Evolutionary conservation across 2,797 vertebrate species (phyloP).

Genomic region (Pangasius mekongensis): DNA sequence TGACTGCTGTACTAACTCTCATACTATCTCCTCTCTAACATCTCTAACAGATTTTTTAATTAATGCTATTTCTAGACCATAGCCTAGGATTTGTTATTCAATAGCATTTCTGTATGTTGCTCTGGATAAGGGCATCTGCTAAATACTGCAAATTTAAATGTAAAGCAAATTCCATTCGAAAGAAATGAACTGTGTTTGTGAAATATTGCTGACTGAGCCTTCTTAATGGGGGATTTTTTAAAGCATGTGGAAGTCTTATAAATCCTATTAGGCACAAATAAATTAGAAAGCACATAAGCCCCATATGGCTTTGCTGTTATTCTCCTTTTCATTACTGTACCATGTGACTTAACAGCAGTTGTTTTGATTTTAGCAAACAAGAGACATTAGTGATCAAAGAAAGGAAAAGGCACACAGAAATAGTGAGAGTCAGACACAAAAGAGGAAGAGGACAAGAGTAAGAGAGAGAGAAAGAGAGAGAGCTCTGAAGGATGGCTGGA

Average conservation of each 20-base stretch:
- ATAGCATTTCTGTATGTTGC: not conserved
- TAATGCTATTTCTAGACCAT: not conserved
- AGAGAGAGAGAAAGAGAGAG: not conserved
- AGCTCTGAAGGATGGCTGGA: not conserved
- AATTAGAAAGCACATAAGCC: slow-evolving; percentile 43
- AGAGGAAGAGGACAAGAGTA: not conserved
- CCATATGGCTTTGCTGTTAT: slow-evolving; percentile 32
- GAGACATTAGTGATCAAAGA: slow-evolving; percentile 23
- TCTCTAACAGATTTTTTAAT: slow-evolving; percentile 1
- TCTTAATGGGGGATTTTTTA: not conserved
- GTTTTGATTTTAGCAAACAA: slow-evolving; percentile 33
- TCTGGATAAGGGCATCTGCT: not conserved
- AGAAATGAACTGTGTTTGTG: not conserved
- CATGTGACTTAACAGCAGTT: slow-evolving; percentile 35
- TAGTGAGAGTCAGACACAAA: slow-evolving; percentile 10
- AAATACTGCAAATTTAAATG: not conserved
- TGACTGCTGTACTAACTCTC: not conserved
- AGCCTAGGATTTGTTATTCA: not conserved
- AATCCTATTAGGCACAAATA: slow-evolving; percentile 35
- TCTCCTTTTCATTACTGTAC: slow-evolving; percentile 37
- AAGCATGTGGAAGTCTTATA: slow-evolving; percentile 11
- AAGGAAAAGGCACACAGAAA: not conserved
- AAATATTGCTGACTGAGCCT: not conserved
- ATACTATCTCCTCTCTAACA: not conserved
- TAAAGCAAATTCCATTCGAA: slow-evolving; percentile 5